A percentile compares a stretch with the other conserved stretches of the same genome.
Conservation (phyloP, 1,140 invertebrate genomes). For the Cydia pomonella region DNA sequence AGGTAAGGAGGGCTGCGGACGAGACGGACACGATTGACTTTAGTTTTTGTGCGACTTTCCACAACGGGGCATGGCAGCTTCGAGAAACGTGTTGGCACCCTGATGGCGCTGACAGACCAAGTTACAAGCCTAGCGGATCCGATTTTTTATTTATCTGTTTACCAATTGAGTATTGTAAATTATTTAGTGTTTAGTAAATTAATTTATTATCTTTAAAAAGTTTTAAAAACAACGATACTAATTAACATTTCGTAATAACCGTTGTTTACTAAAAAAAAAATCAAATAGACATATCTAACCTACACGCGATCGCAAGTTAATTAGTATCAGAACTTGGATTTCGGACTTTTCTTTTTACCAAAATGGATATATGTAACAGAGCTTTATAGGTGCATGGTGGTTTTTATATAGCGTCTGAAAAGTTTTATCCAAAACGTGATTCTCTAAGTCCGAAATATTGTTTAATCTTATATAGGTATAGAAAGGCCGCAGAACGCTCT, state of each 20-base stretch:
- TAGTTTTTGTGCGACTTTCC: constrained; percentile 30
- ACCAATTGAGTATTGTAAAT: neutral
- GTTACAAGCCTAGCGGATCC: neutral
- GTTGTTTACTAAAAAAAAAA: neutral
- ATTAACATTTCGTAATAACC: neutral
- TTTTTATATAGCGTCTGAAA: too few relatives aligned
- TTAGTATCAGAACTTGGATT: too few relatives aligned
- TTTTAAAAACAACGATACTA: too few relatives aligned
- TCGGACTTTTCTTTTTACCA: too few relatives aligned
- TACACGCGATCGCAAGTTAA: too few relatives aligned
- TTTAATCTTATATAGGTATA: too few relatives aligned
- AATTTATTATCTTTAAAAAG: too few relatives aligned
- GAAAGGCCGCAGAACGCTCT: neutral
- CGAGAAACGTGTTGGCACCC: constrained; percentile 28
- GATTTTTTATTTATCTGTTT: neutral
- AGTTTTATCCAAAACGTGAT: neutral
- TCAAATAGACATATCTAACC: too few relatives aligned
- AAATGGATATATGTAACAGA: too few relatives aligned
- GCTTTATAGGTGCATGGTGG: too few relatives aligned
- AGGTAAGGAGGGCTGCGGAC: constrained; percentile 1
- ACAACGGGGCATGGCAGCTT: constrained; percentile 19
- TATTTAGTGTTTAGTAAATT: neutral
- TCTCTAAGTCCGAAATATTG: neutral
- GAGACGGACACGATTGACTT: constrained; percentile 29
- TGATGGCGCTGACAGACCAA: neutral